Base-by-base conservation (phyloP, 1,140 invertebrate species). In the Drosophila tropicalis region DNA sequence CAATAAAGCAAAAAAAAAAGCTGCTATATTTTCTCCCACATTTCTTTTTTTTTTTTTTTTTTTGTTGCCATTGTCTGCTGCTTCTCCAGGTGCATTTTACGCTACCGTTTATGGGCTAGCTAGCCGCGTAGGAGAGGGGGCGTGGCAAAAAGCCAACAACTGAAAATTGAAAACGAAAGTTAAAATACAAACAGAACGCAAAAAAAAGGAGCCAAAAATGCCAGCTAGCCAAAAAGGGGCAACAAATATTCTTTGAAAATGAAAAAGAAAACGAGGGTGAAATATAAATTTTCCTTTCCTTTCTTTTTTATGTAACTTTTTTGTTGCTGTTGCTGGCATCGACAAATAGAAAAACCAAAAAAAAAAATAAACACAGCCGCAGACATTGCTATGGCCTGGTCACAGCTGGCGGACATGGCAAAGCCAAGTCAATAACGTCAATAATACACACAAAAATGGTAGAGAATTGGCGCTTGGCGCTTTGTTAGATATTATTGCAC, bases 161-260 rank as follows among this genome's bases (percentile, higher is more conserved):
- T 29, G 82, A 76, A 86, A 87, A 86, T 86, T 83, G 82, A 86
- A 86, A 86, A 86, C 44, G 82, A 86, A 86, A 86, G 82, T 87
- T 79, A 58, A 69, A 87, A 76, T 81, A 76, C 79, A 82, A 85
- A 82, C 75, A 78, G 65, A 63, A 13, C 36, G 25, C 64, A 47
- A 55, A 32, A 34, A 3, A 32, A 13, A 40, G 25, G 12, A 44
- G 62, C 44, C 29, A 13, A 15, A 51, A 72, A 34, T 51, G 67
- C 36, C 34, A 47, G 57, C 25, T 63, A 56, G 54, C 63, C 17
- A 51, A 51, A 51, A 51, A 51, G 44, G 44, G 44, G 44, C 44
- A 39, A n/a, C 15, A 39, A 39, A 19, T 22, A 51, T 22, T 51
- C 44, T 51, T 51, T 51, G 19, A 65, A 34, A 51, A 34, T 17